Evolutionary conservation across 2,113 vertebrate genomes (phyloP).

Genomic region (Microcebus tavaratra): DNA sequence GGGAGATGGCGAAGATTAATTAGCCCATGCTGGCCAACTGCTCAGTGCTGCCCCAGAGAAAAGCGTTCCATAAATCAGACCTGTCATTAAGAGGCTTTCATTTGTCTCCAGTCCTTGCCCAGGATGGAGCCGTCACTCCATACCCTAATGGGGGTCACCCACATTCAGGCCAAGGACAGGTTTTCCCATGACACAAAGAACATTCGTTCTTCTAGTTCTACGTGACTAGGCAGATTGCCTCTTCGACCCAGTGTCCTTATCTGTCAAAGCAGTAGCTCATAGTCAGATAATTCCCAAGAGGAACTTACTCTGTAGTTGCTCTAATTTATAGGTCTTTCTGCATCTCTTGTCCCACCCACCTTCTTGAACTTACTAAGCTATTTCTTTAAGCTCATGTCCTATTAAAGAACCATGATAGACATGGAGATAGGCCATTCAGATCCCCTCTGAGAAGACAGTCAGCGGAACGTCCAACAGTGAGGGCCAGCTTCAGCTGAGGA

Average conservation of each 20-base stretch:
- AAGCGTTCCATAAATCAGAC: background rate
- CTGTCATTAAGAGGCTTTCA: background rate
- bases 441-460: background rate
- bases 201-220: background rate
- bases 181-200: background rate
- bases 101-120: background rate
- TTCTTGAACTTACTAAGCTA: background rate
- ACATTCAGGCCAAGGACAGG: conserved; percentile 48
- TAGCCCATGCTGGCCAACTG: background rate
- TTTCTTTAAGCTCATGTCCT: background rate
- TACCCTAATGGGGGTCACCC: background rate
- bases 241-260: background rate
- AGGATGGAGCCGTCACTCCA: background rate
- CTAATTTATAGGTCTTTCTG: background rate
- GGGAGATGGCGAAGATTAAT: conserved; percentile 11
- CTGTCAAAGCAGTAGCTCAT: background rate
- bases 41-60: background rate
- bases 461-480: background rate
- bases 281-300: background rate
- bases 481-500: background rate
- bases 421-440: background rate
- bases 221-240: background rate
- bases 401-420: background rate
- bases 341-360: background rate
- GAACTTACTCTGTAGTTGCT: background rate